These are phyloP conservation scores for Mesocricetus auratus DNA, from an alignment of 2,113 vertebrate genomes.

Conservation along the genomic window DNA sequence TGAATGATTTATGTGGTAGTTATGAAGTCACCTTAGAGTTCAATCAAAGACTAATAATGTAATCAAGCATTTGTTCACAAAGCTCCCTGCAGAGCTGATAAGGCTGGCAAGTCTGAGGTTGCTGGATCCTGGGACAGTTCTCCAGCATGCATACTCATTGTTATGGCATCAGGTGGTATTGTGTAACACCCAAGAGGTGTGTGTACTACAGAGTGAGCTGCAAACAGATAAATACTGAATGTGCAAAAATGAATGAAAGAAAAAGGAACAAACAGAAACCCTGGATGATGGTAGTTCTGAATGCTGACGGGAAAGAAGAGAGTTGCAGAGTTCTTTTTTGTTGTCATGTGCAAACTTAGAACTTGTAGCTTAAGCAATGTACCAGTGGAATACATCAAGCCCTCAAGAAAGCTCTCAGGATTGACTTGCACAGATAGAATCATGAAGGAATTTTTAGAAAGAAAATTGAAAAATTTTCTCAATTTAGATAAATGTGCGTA, in stretches of 20 bases:
- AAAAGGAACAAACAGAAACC: background rate
- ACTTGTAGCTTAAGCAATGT: background rate
- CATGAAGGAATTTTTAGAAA: background rate
- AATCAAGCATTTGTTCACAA: background rate
- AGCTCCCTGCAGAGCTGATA: background rate
- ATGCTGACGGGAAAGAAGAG: background rate
- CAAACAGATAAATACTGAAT: background rate
- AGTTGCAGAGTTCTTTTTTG: background rate
- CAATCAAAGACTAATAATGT: background rate
- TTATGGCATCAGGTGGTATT: background rate
- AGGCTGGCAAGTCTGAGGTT: background rate
- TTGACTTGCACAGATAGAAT: background rate
- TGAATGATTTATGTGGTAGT: background rate
- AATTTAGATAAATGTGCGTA: background rate
- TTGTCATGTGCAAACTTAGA: background rate
- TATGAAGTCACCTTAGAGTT: background rate
- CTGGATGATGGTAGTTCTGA: background rate
- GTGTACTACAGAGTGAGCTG: background rate
- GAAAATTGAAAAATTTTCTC: background rate
- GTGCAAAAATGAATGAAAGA: background rate
- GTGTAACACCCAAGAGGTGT: background rate
- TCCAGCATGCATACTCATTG: background rate
- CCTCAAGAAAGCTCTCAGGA: background rate
- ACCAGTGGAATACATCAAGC: background rate
- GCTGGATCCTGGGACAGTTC: background rate